phyloP scores from a whole-genome alignment of 2,797 vertebrate species.

The Cryptoprocta ferox region DNA sequence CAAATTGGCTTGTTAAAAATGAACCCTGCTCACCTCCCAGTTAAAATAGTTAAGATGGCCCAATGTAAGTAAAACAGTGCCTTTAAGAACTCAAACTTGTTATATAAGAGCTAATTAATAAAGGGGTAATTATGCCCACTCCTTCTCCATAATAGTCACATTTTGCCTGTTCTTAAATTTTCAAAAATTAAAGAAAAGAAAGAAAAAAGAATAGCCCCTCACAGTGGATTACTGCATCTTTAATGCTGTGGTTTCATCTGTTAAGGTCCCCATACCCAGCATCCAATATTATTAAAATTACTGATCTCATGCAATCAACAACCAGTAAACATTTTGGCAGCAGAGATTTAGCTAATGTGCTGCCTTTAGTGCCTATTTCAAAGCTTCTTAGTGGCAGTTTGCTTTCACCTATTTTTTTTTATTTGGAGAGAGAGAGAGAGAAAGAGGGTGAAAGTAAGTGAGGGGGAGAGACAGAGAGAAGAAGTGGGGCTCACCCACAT shows the following conservation, averaged over 20 bases:
- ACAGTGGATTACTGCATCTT: background rate
- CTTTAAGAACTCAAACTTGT: background rate
- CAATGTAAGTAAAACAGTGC: background rate
- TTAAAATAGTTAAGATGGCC: constrained; percentile 5
- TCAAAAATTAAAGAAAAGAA: background rate
- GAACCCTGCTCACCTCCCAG: background rate
- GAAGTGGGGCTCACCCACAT: no score
- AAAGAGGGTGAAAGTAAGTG: no score
- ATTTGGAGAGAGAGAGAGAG: no score
- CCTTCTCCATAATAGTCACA: background rate
- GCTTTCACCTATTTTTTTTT: no score
- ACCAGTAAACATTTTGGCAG: background rate
- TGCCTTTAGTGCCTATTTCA: background rate
- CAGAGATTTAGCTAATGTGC: background rate
- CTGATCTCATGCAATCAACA: background rate
- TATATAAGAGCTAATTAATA: background rate
- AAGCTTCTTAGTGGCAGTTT: background rate
- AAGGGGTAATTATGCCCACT: background rate
- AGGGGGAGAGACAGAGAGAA: no score
- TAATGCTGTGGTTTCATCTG: background rate
- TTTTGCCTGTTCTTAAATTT: background rate
- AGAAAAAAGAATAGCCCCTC: background rate
- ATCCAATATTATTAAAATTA: background rate
- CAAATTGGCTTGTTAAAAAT: background rate
- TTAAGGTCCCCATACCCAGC: background rate